Conservation (phyloP, 1,140 invertebrate genomes). For the Ceratina australensis region DNA sequence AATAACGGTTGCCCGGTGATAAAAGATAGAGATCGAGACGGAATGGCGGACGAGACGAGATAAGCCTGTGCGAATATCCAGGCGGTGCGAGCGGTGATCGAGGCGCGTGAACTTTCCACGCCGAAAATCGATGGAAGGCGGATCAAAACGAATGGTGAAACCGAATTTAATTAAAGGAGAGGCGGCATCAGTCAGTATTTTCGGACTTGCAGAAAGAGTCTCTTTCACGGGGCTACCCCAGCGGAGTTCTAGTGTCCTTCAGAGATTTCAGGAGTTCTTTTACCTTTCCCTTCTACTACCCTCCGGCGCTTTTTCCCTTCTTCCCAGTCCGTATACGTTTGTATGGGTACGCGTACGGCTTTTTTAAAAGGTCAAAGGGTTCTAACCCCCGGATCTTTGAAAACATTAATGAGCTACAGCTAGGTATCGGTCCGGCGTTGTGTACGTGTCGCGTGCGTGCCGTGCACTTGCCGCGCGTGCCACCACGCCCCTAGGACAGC, state of each 20-base stretch:
- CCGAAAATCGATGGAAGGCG: neutral
- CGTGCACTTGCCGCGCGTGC: no score
- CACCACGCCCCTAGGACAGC: no score
- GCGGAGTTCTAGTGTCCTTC: conserved; percentile 40
- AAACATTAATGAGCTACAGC: conserved; percentile 63
- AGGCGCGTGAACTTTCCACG: neutral
- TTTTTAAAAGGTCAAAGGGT: conserved; percentile 61
- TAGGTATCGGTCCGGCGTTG: no score
- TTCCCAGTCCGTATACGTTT: conserved; percentile 30
- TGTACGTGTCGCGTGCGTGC: no score
- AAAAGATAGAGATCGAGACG: no score
- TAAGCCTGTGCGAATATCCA: no score
- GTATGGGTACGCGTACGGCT: conserved; percentile 30
- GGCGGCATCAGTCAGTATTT: conserved; percentile 30
- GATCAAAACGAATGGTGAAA: neutral
- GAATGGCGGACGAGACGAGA: no score
- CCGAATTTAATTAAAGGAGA: conserved; percentile 39
- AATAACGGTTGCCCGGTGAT: no score
- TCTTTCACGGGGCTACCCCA: conserved; percentile 42
- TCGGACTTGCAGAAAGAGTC: conserved; percentile 13
- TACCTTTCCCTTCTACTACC: conserved; percentile 45
- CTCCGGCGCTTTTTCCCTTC: conserved; percentile 56
- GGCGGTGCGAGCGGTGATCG: no score
- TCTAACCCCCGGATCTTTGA: conserved; percentile 55
- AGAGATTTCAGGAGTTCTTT: conserved; percentile 57